These are phyloP conservation scores for Polyommatus iphigenia DNA, from an alignment of 2,888 invertebrate genomes.

Conservation along the genomic window DNA sequence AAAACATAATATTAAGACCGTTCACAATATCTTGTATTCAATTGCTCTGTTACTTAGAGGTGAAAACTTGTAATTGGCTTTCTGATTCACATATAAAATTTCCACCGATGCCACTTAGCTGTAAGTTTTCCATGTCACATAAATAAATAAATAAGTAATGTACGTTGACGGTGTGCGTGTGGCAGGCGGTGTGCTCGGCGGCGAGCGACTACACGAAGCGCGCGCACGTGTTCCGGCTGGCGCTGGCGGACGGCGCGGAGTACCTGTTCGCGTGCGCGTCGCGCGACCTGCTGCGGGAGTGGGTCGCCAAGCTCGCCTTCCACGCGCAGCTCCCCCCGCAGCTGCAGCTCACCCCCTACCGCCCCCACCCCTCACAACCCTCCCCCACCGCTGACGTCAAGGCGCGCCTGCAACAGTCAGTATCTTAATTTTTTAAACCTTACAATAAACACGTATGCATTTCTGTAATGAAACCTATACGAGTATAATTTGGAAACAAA, in stretches of 20 bases:
- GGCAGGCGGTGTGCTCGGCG: constrained; percentile 88
- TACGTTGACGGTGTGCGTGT: neutral
- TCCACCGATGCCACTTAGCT: no score
- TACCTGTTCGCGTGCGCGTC: constrained; percentile 91
- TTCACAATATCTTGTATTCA: no score
- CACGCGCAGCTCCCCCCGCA: constrained; percentile 95
- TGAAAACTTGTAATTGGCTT: no score
- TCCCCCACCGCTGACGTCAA: constrained; percentile 63
- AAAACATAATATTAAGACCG: no score
- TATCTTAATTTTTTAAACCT: neutral
- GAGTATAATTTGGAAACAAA: no score
- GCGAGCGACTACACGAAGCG: constrained; percentile 98
- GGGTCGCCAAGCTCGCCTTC: constrained; percentile 95
- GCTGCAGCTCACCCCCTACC: constrained; percentile 92
- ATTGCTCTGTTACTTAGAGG: no score
- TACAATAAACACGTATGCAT: no score
- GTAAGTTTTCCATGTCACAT: no score
- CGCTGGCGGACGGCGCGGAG: constrained; percentile 94
- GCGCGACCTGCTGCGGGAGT: constrained; percentile 89
- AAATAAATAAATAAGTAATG: no score
- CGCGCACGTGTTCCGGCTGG: constrained; percentile 94
- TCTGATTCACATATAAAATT: no score
- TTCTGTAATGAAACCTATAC: no score
- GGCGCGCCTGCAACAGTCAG: constrained; percentile 58
- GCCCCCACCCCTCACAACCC: constrained; percentile 68